Percentiles rank a stretch among this genome's conserved stretches.
Evolutionary conservation across 2,888 invertebrate genomes (phyloP).

Genomic region (Crossocerus cetratus): DNA sequence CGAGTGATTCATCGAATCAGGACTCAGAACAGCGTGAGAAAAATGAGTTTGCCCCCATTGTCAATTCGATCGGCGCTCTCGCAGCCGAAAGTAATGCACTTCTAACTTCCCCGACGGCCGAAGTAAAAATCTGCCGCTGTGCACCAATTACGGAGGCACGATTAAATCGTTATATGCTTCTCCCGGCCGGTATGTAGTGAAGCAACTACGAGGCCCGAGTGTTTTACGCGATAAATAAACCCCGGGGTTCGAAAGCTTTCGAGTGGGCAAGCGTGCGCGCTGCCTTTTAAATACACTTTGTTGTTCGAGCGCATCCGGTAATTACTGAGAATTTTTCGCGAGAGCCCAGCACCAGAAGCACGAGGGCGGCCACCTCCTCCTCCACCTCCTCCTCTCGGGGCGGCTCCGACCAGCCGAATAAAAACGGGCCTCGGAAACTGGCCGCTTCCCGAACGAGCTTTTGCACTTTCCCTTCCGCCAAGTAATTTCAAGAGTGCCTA

Average conservation of each 20-base stretch:
- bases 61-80: too few relatives aligned
- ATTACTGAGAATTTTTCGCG: constrained; percentile 42
- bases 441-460: constrained; percentile 40
- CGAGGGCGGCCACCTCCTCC: too few relatives aligned
- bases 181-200: not conserved
- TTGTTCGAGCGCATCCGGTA: constrained; percentile 38
- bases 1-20: too few relatives aligned
- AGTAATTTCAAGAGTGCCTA: constrained; percentile 53
- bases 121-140: constrained; percentile 8
- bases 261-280: not conserved
- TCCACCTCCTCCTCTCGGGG: too few relatives aligned
- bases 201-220: constrained; percentile 3
- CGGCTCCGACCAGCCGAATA: constrained; percentile 2
- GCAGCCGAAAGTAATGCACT: too few relatives aligned
- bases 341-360: constrained; percentile 16
- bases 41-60: too few relatives aligned
- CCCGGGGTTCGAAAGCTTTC: constrained; percentile 11
- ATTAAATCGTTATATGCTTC: not conserved
- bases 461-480: constrained; percentile 53
- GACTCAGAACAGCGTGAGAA: too few relatives aligned
- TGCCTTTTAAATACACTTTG: constrained; percentile 23
- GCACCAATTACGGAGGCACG: not conserved
- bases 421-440: constrained; percentile 5
- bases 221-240: constrained; percentile 25
- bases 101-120: too few relatives aligned